Base-by-base conservation (phyloP, 2,888 invertebrate species). In the Carpatolechia fugitivella region DNA sequence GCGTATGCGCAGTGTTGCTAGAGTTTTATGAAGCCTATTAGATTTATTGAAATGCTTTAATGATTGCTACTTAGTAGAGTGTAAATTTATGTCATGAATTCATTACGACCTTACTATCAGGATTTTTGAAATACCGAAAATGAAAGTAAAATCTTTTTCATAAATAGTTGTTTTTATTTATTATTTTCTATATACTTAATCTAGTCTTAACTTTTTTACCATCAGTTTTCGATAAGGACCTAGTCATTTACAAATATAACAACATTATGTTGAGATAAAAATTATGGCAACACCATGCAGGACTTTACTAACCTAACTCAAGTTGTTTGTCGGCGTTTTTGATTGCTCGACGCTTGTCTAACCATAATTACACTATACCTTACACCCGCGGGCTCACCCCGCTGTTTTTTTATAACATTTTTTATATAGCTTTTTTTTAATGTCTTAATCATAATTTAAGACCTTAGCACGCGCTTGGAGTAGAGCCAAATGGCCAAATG, bases 361-460 rank as follows among this genome's bases (percentile, higher is more conserved):
- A 82, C 79, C 81, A 83, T 89, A 89, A 90, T 90, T 87, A 85
- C 82, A 84, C 81, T 87, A 89, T 88, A 85, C 80, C 82, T 87
- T 83, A 76, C 84, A 77, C 81, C 83, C 85, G 77, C 78, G 62
- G 80, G 85, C 83, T 59, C 61, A 58, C 50, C 59, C 61, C 59
- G 52, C 54, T 40, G 20, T 49, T 48, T 61, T 64, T 64, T 60
- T 61, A 66, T 66, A 64, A 38, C 55, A 13, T 69, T 66, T 65
- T 69, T 65, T 64, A 63, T 64, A 63, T 61, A 60, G 60, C 62
- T 54, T 44, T 61, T 66, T 68, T 60, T 65, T 63, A 62, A 70
- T 65, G 68, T 72, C 73, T 79, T 75, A 77, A 80, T 81, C 76
- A 78, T 67, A 29, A 33, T 13, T 29, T 44, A 68, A 70, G 61